phyloP scores from a whole-genome alignment of 2,888 invertebrate species.

The Leptinotarsa juncta region DNA sequence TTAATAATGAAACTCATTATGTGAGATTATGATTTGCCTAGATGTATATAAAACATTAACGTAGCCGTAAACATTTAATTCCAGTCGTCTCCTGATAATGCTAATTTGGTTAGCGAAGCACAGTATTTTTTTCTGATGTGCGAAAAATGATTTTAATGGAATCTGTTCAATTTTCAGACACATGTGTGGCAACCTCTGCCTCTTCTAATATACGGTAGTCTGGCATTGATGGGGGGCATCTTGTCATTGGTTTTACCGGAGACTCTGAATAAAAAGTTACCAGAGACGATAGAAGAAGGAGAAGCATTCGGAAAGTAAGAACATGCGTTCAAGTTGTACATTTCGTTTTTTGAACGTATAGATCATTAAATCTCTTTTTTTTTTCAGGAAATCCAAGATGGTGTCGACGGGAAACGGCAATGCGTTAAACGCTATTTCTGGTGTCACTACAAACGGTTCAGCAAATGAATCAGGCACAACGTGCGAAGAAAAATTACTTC shows the following conservation, averaged over 20 bases:
- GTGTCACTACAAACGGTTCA: not conserved
- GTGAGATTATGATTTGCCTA: no score
- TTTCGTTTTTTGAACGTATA: no score
- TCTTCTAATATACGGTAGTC: slow-evolving; percentile 70
- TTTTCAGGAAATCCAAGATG: slow-evolving; percentile 1
- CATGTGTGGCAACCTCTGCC: slow-evolving; percentile 72
- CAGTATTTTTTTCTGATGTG: no score
- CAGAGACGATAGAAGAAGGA: slow-evolving; percentile 75
- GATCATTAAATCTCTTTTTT: not conserved
- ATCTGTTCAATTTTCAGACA: slow-evolving; percentile 60
- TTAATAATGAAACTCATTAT: no score
- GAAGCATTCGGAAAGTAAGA: slow-evolving; percentile 72
- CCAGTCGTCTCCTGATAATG: no score
- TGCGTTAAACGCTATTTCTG: not conserved
- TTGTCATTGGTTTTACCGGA: slow-evolving; percentile 74
- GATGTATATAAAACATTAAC: no score
- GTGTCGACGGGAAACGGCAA: not conserved
- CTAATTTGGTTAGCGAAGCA: no score
- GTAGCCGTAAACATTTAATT: no score
- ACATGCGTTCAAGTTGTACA: not conserved
- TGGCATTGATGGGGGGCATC: slow-evolving; percentile 70
- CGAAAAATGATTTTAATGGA: no score
- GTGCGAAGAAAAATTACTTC: slow-evolving; percentile 3
- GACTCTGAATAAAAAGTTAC: slow-evolving; percentile 74
- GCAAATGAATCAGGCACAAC: not conserved